phyloP scores from a whole-genome alignment of 2,888 invertebrate species.

The Asteroscopus sphinx region DNA sequence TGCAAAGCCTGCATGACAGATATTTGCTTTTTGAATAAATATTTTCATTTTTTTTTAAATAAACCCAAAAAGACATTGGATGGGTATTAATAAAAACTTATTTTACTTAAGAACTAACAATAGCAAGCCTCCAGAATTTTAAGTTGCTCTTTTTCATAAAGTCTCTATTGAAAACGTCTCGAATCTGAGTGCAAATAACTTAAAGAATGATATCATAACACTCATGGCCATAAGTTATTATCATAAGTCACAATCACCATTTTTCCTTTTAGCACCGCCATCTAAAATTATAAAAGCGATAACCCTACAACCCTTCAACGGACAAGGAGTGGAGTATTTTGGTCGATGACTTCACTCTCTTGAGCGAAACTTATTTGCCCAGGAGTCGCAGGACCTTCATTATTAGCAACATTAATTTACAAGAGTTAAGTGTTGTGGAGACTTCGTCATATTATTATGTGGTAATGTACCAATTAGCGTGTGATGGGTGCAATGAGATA shows the following conservation, averaged over 20 bases:
- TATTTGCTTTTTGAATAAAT: background rate
- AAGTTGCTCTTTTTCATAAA: no score
- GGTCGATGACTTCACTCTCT: constrained; percentile 80
- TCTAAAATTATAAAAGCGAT: constrained; percentile 40
- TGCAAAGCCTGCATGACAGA: no score
- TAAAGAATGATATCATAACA: constrained; percentile 13
- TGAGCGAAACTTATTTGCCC: constrained; percentile 70
- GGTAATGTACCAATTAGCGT: constrained; percentile 29
- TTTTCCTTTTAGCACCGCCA: constrained; percentile 36
- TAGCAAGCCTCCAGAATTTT: no score
- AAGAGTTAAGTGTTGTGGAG: constrained; percentile 29
- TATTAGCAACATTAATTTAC: constrained; percentile 61
- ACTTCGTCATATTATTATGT: constrained; percentile 4
- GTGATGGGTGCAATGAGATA: constrained; percentile 14
- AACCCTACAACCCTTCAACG: constrained; percentile 51
- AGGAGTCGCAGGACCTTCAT: constrained; percentile 65
- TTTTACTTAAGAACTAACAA: no score
- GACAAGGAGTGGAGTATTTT: constrained; percentile 49
- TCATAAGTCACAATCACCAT: constrained; percentile 17
- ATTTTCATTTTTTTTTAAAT: no score
- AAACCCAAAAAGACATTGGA: no score
- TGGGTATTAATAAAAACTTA: no score
- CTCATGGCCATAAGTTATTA: no score
- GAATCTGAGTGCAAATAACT: constrained; percentile 1
- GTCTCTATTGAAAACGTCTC: no score